Evolutionary conservation across 2,797 vertebrate genomes (phyloP), one percentile per base, ranked within the genome.

Genomic region (Cynodonichthys magdalenae): DNA sequence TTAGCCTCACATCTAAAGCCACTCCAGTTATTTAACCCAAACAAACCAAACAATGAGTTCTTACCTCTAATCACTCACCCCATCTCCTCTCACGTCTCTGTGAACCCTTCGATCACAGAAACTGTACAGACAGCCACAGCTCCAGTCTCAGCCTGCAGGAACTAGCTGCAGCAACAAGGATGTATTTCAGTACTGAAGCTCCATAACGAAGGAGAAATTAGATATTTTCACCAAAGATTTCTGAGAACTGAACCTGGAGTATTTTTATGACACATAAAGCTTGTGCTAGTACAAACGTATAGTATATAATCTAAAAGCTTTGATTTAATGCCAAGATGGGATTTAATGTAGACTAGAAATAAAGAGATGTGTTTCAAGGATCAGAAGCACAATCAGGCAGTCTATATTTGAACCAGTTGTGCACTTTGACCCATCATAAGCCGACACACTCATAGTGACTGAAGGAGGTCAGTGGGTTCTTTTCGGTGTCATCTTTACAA

Each of bases 121-220:
- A 24, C 50, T 11, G n/a, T 53, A 45, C 12, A 3, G 24, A 75
- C 11, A 3, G 58, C 62, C 51, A 63, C 59, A 66, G 27, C 44
- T 85, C 80, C 69, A 77, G 83, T 56, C 36, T 42, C 39, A 85
- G 49, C 81, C 79, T 87, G 89, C 18, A 15, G 55, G 51, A 90
- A 89, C 86, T 82, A 87, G 87, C 79, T 81, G 56, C 70, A 45
- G 31, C 72, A 67, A 70, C 51, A 68, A 41, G 50, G 15, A 71
- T 54, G 45, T 57, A 50, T 63, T 9, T 59, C 24, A 24, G 24
- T 2, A 24, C n/a, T 24, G 24, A 24, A 2, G 24, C 24, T 24
- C 24, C 79, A 82, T 75, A 45, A 63, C 72, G 73, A 66, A 18
- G 45, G 53, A 54, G 79, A 75, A 85, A 84, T 27, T 31, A 17